phyloP scores from a whole-genome alignment of 2,113 vertebrate genomes.

The Strix uralensis region DNA sequence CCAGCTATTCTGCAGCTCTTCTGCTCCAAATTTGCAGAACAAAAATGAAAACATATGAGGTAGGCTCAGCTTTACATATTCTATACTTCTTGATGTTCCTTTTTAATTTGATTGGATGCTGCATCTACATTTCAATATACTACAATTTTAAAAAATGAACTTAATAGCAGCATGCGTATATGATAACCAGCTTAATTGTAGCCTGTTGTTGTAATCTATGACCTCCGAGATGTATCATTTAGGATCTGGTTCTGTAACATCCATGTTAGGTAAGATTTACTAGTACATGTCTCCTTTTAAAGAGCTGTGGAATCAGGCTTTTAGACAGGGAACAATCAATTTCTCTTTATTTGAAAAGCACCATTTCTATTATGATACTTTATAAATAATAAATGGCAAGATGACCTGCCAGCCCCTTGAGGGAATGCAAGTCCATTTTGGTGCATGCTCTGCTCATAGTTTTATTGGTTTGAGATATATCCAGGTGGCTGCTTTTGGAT shows the following conservation, averaged over 20 bases:
- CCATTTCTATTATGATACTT: fast-evolving
- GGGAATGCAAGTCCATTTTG: neutral
- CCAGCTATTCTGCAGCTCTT: neutral
- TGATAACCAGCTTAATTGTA: neutral
- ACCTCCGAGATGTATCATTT: neutral
- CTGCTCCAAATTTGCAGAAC: neutral
- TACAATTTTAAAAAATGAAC: neutral
- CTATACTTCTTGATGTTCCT: neutral
- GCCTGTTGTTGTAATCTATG: neutral
- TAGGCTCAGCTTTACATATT: neutral
- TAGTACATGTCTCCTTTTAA: neutral
- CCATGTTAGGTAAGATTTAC: neutral
- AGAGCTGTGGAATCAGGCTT: neutral
- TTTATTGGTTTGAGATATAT: neutral
- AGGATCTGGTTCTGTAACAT: neutral
- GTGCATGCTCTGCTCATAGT: neutral
- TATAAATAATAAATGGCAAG: neutral
- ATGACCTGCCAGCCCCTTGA: neutral
- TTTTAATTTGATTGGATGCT: neutral
- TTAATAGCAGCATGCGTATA: neutral
- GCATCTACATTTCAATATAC: neutral
- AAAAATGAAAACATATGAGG: neutral
- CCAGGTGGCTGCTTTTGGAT: neutral
- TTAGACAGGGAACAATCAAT: neutral
- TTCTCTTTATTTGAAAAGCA: neutral